phyloP scores from a whole-genome alignment of 2,888 invertebrate species.

The Cephus pulcher region DNA sequence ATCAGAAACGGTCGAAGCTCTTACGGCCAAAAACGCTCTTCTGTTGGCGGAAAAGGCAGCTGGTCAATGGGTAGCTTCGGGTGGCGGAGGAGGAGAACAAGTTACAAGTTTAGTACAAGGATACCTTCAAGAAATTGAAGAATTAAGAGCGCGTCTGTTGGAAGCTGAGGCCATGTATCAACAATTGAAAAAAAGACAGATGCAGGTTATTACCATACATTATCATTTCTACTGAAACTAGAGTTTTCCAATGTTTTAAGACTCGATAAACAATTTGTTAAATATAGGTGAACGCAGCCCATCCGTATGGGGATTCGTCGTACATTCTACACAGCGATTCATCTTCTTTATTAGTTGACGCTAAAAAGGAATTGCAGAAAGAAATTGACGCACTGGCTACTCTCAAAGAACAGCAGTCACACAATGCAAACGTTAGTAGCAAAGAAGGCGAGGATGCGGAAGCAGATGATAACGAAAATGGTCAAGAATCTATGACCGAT shows the following conservation, averaged over 20 bases:
- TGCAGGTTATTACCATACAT: slow-evolving; percentile 43
- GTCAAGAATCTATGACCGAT: slow-evolving; percentile 72
- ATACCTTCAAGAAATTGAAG: slow-evolving; percentile 92
- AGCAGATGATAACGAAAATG: slow-evolving; percentile 70
- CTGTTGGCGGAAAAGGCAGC: slow-evolving; percentile 83
- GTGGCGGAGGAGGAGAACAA: slow-evolving; percentile 68
- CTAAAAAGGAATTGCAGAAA: slow-evolving; percentile 83
- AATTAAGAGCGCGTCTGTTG: slow-evolving; percentile 86
- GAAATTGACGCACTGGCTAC: slow-evolving; percentile 71
- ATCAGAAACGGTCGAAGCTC: slow-evolving; percentile 91
- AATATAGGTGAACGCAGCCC: slow-evolving; percentile 53
- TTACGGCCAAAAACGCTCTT: slow-evolving; percentile 85
- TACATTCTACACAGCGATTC: slow-evolving; percentile 73
- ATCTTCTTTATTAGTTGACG: slow-evolving; percentile 76
- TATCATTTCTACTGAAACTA: not conserved
- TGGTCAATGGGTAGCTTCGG: slow-evolving; percentile 71
- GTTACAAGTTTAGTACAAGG: slow-evolving; percentile 80
- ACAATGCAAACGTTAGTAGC: slow-evolving; percentile 56
- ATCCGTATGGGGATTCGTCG: slow-evolving; percentile 66
- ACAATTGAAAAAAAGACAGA: slow-evolving; percentile 70
- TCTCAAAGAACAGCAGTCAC: slow-evolving; percentile 56
- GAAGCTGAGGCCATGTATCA: slow-evolving; percentile 88
- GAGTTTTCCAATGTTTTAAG: not conserved
- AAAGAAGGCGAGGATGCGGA: slow-evolving; percentile 69
- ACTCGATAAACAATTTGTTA: not conserved